Base-by-base conservation (phyloP, 2,888 invertebrate genomes). In the Nowickia ferox region DNA sequence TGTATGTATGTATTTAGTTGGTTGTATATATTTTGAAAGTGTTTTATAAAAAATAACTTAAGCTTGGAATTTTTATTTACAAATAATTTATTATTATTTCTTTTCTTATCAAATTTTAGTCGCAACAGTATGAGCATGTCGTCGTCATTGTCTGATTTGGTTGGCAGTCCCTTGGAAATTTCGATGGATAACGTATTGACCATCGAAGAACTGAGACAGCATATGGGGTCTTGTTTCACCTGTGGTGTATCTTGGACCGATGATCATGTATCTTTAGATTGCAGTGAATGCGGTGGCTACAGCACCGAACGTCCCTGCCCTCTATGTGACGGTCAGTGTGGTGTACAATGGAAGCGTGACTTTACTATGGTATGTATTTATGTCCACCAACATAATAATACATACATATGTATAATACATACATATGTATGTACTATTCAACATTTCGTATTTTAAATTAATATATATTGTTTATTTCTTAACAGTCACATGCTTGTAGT, bases 181-280 rank as follows among this genome's bases (percentile, higher is more conserved):
- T 92, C 90, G 84, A 89, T 91, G 88, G 93, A 93, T 86, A 94
- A 94, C 89, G 94, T 94, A 78, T 92, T 96, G 86, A 95, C 95
- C 85, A 95, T 96, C 89, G 96, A 96, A 91, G 96, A 96, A 90
- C 92, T 96, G 87, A 94, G 95, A 71, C 94, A 94, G 82, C 95
- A 96, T 90, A 94, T 96, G 91, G 95, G 95, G 91, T 96, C 96
- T 87, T 96, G 96, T 91, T 96, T 96, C 91, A 95, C 95, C 92
- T 97, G 97, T 92, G 96, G 96, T 72, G 96, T 96, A 40, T 96
- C 96, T 88, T 97, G 97, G 97, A 94, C 94, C 89, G 96, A 96
- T 90, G 95, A 95, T 89, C 96, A 96, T 91, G 95, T 96, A 59
- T 96, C 96, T 10, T 93, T 96, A 65, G 96, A 96, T 91, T 97